phyloP scores from a whole-genome alignment of 2,888 invertebrate species.

The Lepidochrysops patricia region DNA sequence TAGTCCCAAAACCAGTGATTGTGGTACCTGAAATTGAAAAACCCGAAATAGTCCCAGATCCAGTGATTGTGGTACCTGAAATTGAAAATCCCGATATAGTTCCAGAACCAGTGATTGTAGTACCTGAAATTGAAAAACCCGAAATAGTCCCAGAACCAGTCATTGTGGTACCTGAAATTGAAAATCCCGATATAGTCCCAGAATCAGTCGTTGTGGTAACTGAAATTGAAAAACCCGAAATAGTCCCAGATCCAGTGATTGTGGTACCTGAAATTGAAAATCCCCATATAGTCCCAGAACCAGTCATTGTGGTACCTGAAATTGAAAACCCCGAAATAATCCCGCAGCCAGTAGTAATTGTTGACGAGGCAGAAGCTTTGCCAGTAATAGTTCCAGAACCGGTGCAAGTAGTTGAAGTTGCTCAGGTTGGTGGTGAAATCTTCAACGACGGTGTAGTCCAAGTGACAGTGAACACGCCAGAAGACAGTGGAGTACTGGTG shows the following conservation, averaged over 20 bases:
- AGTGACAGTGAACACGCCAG: slow-evolving; percentile 39
- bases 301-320: no score
- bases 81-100: neutral
- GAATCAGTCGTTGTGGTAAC: no score
- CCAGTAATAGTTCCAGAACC: slow-evolving; percentile 14
- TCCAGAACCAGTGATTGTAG: slow-evolving; percentile 13
- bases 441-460: slow-evolving; percentile 50
- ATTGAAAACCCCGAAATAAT: no score
- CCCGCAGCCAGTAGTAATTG: no score
- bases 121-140: no score
- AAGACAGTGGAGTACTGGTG: slow-evolving; percentile 37
- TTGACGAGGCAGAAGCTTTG: no score
- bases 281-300: no score
- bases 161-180: no score
- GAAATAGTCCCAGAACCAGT: no score
- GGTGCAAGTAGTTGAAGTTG: slow-evolving; percentile 16
- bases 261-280: no score
- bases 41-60: slow-evolving; percentile 17
- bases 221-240: no score
- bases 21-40: slow-evolving; percentile 15
- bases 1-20: slow-evolving; percentile 16
- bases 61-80: slow-evolving; percentile 14
- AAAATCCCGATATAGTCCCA: slow-evolving; percentile 5
- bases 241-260: no score
- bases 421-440: slow-evolving; percentile 36